phyloP scores from a whole-genome alignment of 2,888 invertebrate species.

The Agrotis puta region DNA sequence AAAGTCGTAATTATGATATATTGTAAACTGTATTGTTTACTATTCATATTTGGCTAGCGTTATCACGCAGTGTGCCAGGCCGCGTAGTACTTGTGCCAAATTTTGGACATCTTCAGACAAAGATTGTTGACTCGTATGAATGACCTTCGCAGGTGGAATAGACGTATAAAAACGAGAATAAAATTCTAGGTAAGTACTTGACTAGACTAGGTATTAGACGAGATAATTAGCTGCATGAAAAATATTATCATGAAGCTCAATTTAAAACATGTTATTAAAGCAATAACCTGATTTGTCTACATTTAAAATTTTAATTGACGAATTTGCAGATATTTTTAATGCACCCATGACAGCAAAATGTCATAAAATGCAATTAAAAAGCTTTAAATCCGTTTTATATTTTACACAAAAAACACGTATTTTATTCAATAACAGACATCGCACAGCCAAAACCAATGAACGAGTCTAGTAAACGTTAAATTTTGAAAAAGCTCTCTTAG shows the following conservation, averaged over 20 bases:
- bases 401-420: not conserved
- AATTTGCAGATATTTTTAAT: not conserved
- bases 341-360: not conserved
- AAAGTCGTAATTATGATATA: conserved; percentile 4
- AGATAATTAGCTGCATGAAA: not conserved
- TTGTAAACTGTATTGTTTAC: conserved; percentile 38
- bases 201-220: not conserved
- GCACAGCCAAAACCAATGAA: too few species aligned
- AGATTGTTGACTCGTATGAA: conserved; percentile 59
- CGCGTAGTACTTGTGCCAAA: conserved; percentile 52
- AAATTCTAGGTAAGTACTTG: not conserved
- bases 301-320: not conserved
- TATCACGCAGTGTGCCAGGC: conserved; percentile 49
- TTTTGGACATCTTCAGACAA: conserved; percentile 57
- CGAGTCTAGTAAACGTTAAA: not conserved
- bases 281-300: not conserved
- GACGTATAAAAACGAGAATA: conserved; percentile 19
- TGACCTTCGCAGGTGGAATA: conserved; percentile 46
- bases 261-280: not conserved
- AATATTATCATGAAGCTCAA: too few species aligned
- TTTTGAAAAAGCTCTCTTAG: not conserved
- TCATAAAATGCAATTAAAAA: not conserved
- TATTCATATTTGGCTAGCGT: conserved; percentile 53
- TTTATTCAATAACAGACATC: not conserved
- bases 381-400: not conserved